These are phyloP conservation scores for Nipponacmea schrenckii DNA, from an alignment of 2,888 invertebrate species.

Conservation along the genomic window DNA sequence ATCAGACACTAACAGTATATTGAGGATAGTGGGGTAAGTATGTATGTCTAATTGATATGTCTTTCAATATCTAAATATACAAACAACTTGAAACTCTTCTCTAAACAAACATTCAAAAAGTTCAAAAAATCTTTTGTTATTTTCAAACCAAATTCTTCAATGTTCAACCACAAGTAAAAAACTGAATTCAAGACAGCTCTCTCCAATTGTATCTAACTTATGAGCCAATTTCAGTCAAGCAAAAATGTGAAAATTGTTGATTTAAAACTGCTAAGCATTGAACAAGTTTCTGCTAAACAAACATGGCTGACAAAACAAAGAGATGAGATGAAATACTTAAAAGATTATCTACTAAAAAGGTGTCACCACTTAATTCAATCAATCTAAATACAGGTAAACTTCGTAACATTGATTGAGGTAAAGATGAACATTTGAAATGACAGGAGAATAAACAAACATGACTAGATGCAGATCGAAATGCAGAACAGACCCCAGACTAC, in stretches of 20 bases:
- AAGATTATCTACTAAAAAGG: slow-evolving; percentile 9
- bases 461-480: not conserved
- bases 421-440: not conserved
- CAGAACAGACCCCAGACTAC: not conserved
- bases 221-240: not conserved
- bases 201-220: slow-evolving; percentile 1
- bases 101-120: no score
- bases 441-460: not conserved
- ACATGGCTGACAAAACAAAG: not conserved
- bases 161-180: no score
- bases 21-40: no score
- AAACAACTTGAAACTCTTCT: no score
- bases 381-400: not conserved
- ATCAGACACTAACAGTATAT: no score
- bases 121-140: no score
- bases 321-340: not conserved
- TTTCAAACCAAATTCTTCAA: no score
- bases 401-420: not conserved
- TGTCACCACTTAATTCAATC: slow-evolving; percentile 4
- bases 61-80: no score
- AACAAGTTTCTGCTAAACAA: not conserved
- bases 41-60: no score
- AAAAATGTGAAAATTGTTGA: not conserved
- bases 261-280: not conserved
- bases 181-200: no score